Conservation (phyloP, 2,888 invertebrate genomes). For the Mythimna ferrago region DNA sequence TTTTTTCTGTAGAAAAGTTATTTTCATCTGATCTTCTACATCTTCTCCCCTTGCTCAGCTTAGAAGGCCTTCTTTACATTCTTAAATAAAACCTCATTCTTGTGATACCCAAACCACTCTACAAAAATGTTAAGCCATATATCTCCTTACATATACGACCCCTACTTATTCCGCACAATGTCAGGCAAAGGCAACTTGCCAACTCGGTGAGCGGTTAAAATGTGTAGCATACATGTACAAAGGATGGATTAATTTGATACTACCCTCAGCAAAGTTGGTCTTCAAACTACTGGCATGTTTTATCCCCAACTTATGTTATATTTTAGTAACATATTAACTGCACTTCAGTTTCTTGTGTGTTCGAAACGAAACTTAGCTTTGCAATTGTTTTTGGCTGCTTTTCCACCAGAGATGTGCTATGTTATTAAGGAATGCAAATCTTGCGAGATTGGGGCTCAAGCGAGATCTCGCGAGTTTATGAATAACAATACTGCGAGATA, state of each 20-base stretch:
- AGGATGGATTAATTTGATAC: conserved; percentile 45
- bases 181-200: conserved; percentile 33
- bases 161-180: conserved; percentile 16
- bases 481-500: too few species aligned
- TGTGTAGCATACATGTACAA: conserved; percentile 32
- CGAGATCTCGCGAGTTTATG: too few species aligned
- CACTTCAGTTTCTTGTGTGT: not conserved
- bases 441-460: too few species aligned
- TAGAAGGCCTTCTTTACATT: not conserved
- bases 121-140: conserved; percentile 8
- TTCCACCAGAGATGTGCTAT: too few species aligned
- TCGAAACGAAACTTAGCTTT: not conserved
- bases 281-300: conserved; percentile 23
- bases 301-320: conserved; percentile 12
- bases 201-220: conserved; percentile 39
- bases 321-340: not conserved
- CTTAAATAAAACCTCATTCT: not conserved
- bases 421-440: too few species aligned
- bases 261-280: conserved; percentile 21
- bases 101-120: not conserved
- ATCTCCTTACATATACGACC: conserved; percentile 11
- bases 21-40: too few species aligned
- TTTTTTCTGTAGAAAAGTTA: too few species aligned
- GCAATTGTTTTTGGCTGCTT: too few species aligned
- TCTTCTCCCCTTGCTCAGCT: not conserved